Percentiles rank a stretch among this genome's conserved stretches.
These are phyloP conservation scores for Artibeus jamaicensis DNA, from an alignment of 2,797 vertebrate species.

Conservation along the genomic window DNA sequence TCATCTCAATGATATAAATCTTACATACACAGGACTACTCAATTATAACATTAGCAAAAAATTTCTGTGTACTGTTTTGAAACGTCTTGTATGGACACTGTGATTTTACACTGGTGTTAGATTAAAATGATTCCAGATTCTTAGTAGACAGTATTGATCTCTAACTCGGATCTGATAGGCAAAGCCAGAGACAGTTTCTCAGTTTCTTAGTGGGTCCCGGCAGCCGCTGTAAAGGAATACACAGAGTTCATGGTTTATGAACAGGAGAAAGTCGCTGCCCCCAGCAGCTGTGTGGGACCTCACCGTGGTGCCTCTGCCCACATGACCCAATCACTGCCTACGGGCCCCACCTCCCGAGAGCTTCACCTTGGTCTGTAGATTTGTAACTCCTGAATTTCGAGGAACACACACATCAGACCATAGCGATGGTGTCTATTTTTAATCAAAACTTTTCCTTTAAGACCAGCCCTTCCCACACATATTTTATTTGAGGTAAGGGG, in stretches of 20 bases:
- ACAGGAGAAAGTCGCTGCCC: neutral
- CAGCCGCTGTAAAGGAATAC: neutral
- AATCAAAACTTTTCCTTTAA: constrained; percentile 38
- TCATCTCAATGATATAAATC: neutral
- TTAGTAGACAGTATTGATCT: neutral
- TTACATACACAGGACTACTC: neutral
- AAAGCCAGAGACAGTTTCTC: neutral
- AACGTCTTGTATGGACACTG: neutral
- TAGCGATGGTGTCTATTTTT: neutral
- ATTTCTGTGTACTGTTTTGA: neutral
- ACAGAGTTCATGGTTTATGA: neutral
- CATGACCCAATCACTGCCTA: neutral
- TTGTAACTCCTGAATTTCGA: neutral
- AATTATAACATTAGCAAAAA: neutral
- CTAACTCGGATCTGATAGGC: neutral
- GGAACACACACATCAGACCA: neutral
- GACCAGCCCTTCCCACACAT: neutral
- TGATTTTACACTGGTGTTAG: neutral
- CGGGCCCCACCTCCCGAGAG: neutral
- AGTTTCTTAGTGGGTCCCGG: accelerated
- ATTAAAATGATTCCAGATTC: neutral
- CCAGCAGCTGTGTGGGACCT: neutral
- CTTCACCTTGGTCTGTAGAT: neutral
- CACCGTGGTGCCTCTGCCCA: too few relatives aligned
- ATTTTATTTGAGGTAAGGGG: constrained; percentile 6